These are phyloP conservation scores for Drosophila lini DNA, from an alignment of 1,140 invertebrate genomes.

Conservation along the genomic window DNA sequence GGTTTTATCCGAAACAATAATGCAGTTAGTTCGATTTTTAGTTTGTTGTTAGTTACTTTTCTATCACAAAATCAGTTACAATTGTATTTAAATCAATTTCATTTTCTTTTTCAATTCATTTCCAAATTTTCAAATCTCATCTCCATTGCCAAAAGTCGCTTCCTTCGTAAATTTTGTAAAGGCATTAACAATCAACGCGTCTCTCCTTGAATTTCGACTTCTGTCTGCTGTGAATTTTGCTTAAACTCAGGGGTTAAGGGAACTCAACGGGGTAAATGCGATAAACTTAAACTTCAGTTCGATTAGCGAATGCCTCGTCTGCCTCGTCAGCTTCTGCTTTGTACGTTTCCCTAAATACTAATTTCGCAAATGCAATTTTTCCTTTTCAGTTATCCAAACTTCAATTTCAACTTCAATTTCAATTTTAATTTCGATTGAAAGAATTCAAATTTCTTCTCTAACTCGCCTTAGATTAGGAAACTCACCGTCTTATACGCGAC, in stretches of 20 bases:
- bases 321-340: conserved; percentile 33
- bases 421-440: conserved; percentile 46
- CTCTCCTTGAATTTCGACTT: conserved; percentile 67
- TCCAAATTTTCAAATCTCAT: conserved; percentile 46
- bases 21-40: conserved; percentile 58
- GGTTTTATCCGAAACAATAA: conserved; percentile 78
- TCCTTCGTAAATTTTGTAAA: conserved; percentile 75
- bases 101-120: conserved; percentile 19
- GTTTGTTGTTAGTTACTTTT: conserved; percentile 51
- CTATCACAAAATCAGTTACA: conserved; percentile 84
- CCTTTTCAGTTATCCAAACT: conserved; percentile 36
- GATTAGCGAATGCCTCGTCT: conserved; percentile 44
- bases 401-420: conserved; percentile 19
- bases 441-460: conserved; percentile 20
- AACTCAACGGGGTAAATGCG: conserved; percentile 38
- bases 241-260: conserved; percentile 35
- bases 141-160: conserved; percentile 63
- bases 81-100: conserved; percentile 79
- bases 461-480: conserved; percentile 75
- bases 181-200: conserved; percentile 82
- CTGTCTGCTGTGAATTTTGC: conserved; percentile 42
- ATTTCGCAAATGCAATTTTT: conserved; percentile 47
- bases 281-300: conserved; percentile 49
- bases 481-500: conserved; percentile 75
- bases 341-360: conserved; percentile 58